A percentile compares a stretch with the other conserved stretches of the same genome.
Conservation (phyloP, 1,140 invertebrate species). For the Ceratosolen solmsi region DNA sequence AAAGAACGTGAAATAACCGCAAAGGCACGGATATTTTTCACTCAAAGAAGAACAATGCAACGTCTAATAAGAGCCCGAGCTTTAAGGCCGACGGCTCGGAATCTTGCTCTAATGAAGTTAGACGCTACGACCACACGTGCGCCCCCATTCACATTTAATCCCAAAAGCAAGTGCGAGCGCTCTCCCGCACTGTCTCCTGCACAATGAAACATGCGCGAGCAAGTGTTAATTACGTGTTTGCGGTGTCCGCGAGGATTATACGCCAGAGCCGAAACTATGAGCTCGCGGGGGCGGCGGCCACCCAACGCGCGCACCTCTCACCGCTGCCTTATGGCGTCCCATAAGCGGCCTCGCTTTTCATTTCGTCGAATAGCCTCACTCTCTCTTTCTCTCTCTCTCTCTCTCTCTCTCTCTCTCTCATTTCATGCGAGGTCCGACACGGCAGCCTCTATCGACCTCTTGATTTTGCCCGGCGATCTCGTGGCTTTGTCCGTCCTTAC, state of each 20-base stretch:
- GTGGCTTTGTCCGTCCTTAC: neutral
- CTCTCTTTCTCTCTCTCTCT: too few relatives aligned
- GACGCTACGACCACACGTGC: neutral
- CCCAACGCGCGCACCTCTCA: neutral
- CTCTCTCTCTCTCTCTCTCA: too few relatives aligned
- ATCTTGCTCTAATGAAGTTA: slow-evolving; percentile 15
- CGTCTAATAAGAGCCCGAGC: neutral
- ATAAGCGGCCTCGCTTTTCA: slow-evolving; percentile 32
- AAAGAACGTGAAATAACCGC: neutral
- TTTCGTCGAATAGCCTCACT: too few relatives aligned
- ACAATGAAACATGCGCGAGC: slow-evolving; percentile 59
- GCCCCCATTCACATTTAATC: neutral
- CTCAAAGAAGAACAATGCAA: neutral
- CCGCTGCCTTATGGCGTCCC: neutral
- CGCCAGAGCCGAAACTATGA: slow-evolving; percentile 73
- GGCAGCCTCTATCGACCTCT: neutral
- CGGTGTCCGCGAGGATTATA: slow-evolving; percentile 73
- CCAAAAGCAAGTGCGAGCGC: neutral
- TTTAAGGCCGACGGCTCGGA: neutral
- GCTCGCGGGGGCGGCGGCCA: slow-evolving; percentile 55
- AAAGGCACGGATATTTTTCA: neutral
- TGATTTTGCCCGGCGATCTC: neutral
- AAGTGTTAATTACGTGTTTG: slow-evolving; percentile 75
- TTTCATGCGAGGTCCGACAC: neutral
- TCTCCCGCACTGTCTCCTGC: neutral